Evolutionary conservation across 2,888 invertebrate species (phyloP).

Genomic region (Matsumyia berberina): DNA sequence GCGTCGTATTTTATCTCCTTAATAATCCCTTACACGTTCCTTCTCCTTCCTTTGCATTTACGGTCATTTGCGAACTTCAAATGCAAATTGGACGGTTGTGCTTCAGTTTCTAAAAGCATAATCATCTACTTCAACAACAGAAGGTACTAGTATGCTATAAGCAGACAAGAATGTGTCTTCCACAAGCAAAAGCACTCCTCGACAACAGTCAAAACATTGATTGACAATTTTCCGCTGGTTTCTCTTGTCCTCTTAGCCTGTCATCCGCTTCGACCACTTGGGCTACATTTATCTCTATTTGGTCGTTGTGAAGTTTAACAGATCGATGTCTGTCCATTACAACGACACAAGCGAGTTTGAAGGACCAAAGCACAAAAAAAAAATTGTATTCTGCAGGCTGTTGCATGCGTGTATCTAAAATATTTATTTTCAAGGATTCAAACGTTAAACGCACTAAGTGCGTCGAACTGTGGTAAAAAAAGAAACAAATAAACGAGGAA

Average conservation of each 20-base stretch:
- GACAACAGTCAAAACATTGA: conserved; percentile 34
- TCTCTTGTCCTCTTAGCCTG: neutral
- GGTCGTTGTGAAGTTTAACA: neutral
- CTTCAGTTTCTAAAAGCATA: conserved; percentile 8
- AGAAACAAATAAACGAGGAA: too few species aligned
- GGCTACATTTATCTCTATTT: conserved; percentile 19
- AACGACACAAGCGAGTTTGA: conserved; percentile 28
- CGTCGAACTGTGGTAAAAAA: too few species aligned
- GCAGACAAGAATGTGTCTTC: neutral
- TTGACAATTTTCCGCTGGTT: conserved; percentile 41
- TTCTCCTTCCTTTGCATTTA: neutral
- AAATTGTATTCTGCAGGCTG: too few species aligned
- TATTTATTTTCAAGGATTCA: conserved; percentile 11
- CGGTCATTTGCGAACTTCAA: neutral
- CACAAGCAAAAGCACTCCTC: neutral
- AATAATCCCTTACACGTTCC: neutral
- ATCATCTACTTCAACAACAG: conserved; percentile 11
- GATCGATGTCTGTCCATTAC: conserved; percentile 38
- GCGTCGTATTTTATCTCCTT: neutral
- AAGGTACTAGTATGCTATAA: neutral
- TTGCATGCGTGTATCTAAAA: too few species aligned
- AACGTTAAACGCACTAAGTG: conserved; percentile 32
- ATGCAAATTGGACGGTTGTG: conserved; percentile 26
- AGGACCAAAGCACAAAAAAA: neutral
- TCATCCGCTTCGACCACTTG: neutral